These are phyloP conservation scores for Cephus pulcher DNA, from an alignment of 2,888 invertebrate genomes.

Conservation along the genomic window DNA sequence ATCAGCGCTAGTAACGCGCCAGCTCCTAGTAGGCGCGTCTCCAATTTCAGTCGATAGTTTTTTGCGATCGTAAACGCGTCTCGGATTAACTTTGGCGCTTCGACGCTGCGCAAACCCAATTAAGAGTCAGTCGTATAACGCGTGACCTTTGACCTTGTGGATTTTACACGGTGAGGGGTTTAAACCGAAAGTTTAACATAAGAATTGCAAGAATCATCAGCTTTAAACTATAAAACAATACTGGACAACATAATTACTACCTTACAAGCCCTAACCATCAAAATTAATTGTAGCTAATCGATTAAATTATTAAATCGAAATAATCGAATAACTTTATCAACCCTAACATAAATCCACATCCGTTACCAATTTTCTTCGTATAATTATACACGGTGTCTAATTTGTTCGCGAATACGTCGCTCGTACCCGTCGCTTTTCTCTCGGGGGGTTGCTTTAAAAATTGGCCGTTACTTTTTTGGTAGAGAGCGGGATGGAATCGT, in stretches of 20 bases:
- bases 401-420: background rate
- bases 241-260: background rate
- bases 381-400: background rate
- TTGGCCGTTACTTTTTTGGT: slow-evolving; percentile 42
- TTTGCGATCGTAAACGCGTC: slow-evolving; percentile 62
- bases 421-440: slow-evolving; percentile 31
- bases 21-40: slow-evolving; percentile 51
- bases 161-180: slow-evolving; percentile 17
- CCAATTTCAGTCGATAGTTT: slow-evolving; percentile 64
- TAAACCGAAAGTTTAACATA: slow-evolving; percentile 7
- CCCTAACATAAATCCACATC: background rate
- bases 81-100: slow-evolving; percentile 54
- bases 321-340: background rate
- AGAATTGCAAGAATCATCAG: background rate
- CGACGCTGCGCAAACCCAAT: slow-evolving; percentile 44
- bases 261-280: background rate
- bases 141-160: slow-evolving; percentile 29
- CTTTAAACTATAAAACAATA: background rate
- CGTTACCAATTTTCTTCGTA: background rate
- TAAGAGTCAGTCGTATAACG: slow-evolving; percentile 45
- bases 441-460: slow-evolving; percentile 32
- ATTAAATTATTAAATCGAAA: background rate
- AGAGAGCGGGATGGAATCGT: slow-evolving; percentile 43
- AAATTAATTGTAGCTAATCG: background rate
- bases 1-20: slow-evolving; percentile 40